Evolutionary conservation across 2,888 invertebrate genomes (phyloP), one percentile per base, ranked within the genome.

Genomic region (Phytoseiulus persimilis): DNA sequence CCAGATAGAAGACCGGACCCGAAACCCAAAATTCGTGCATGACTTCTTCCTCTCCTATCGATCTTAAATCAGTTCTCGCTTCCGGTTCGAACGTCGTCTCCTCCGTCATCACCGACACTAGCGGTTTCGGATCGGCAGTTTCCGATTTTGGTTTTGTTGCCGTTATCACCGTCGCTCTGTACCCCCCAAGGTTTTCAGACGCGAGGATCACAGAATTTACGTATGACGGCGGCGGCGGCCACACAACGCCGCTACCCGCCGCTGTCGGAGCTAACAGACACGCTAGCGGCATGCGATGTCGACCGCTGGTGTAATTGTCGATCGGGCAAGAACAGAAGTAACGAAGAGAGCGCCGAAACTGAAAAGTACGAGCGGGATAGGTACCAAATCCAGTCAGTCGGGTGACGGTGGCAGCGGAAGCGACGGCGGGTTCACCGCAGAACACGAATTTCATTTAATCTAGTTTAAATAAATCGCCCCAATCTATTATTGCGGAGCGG

Each of bases 121-220:
- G 65, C 65, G 65, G 65, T 2, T 65, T 65, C 65, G 39, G 39
- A 65, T 65, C 28, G 1, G 65, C 18, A 14, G 65, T 14, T 28
- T 65, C 65, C 65, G 65, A 65, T 65, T 2, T 65, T 65, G 65
- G 28, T 65, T 65, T 65, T 65, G 65, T 65, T 65, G 65, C 65
- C 18, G 65, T 65, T 65, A 28, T 65, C 14, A 46, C 14, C 46
- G 46, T 46, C 65, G 65, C 18, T 28, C 11, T 65, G 65, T 65
- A 65, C 65, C 65, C 65, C 65, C 65, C 65, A 65, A 65, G 65
- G 65, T 65, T 65, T 65, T 65, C 65, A 65, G 65, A 65, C 65
- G 65, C 65, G 2, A 9, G 65, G 28, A 65, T 65, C 65, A 65
- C 65, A 65, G 65, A 65, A 65, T 65, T 65, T 65, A 65, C 65